phyloP scores from a whole-genome alignment of 1,140 invertebrate species.

The Proctacanthus coquilletti region DNA sequence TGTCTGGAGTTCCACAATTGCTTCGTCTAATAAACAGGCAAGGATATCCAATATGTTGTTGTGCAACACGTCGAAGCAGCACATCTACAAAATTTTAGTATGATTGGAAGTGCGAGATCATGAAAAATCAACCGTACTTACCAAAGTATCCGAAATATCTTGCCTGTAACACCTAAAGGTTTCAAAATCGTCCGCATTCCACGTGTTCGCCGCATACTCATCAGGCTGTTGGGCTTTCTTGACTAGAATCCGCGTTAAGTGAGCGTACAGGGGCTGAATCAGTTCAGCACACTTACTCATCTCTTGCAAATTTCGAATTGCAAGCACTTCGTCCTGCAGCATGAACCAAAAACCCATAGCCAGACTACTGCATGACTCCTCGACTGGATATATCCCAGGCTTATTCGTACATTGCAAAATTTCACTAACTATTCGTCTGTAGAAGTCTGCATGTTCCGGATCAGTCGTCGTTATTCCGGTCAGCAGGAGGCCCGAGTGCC shows the following conservation, averaged over 20 bases:
- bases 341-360: conserved; percentile 85
- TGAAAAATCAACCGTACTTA: too few species aligned
- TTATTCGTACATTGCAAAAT: conserved; percentile 58
- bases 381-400: conserved; percentile 65
- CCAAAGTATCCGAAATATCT: conserved; percentile 77
- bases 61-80: conserved; percentile 64
- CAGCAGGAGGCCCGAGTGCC: conserved; percentile 44
- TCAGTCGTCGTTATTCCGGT: conserved; percentile 31
- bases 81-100: conserved; percentile 51
- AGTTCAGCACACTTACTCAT: conserved; percentile 21
- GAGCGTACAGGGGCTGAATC: conserved; percentile 26
- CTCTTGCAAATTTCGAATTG: conserved; percentile 19
- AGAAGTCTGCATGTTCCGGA: conserved; percentile 27
- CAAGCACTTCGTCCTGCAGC: conserved; percentile 43
- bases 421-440: conserved; percentile 32
- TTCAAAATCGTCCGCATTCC: conserved; percentile 60
- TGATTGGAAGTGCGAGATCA: conserved; percentile 8
- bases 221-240: conserved; percentile 26
- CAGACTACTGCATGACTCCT: conserved; percentile 68
- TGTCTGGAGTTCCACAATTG: conserved; percentile 31
- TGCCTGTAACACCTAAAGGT: conserved; percentile 78
- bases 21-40: conserved; percentile 37
- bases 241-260: conserved; percentile 23
- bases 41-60: conserved; percentile 50
- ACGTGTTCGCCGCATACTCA: conserved; percentile 23